Evolutionary conservation across 2,113 vertebrate genomes (phyloP), one percentile per base, ranked within the genome.

Genomic region (Poeciliopsis turrubarensis): DNA sequence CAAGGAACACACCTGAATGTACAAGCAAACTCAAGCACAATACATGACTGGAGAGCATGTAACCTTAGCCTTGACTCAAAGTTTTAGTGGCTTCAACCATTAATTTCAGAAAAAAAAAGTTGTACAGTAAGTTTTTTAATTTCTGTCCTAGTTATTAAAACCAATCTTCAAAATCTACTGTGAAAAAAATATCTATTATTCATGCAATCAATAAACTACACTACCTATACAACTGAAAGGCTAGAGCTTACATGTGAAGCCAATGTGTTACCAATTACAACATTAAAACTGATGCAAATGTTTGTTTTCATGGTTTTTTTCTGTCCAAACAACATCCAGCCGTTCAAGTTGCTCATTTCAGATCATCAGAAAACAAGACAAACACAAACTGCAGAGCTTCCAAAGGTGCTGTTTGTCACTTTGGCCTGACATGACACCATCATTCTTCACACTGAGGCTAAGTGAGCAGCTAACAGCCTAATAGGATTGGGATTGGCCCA

Each of bases 401-500:
- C 63, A 6, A 4, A 11, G 34, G 31, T 65, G 64, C 37, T 69
- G 6, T 70, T 78, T 64, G 26, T 37, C 71, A 15, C 69, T 68
- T 60, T 68, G 71, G 47, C 73, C 74, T 71, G 72, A 22, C 72
- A 34, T 2, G 60, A 71, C 44, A 47, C 60, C 37, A 6, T 6
- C 14, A 68, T 70, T 80, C 62, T 37, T 74, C 39, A 54, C 60
- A 71, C 70, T 65, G 65, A 25, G 13, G 72, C 27, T 25, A 14
- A 70, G 29, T 64, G 69, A 74, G 27, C 82, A 78, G 74, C 62
- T 70, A 47, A 68, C 39, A 64, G 47, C 67, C 26, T 84, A 80
- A 90, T 54, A 51, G 72, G 81, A 87, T 84, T 84, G 62, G 57
- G 32, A 65, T 69, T 77, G 2, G 4, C 69, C 80, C 72, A 72